Conservation (phyloP, 2,888 invertebrate genomes). For the Acanthoscelides obtectus region DNA sequence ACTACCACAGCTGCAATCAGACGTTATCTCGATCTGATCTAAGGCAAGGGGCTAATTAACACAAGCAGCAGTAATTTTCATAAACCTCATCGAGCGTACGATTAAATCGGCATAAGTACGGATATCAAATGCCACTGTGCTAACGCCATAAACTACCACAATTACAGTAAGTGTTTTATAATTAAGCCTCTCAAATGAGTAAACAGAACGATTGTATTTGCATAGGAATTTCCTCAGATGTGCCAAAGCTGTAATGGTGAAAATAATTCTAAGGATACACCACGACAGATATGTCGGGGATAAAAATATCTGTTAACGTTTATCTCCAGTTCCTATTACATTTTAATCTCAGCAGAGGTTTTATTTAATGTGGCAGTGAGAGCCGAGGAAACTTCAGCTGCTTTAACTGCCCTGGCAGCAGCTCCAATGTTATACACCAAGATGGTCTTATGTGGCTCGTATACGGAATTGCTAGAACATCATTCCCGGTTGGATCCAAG, state of each 20-base stretch:
- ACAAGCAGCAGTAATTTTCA: neutral
- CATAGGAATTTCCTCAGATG: constrained; percentile 4
- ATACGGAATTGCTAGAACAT: neutral
- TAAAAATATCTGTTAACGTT: neutral
- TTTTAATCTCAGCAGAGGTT: neutral
- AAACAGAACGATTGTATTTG: constrained; percentile 9
- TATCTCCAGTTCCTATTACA: neutral
- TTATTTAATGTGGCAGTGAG: neutral
- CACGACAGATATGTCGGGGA: neutral
- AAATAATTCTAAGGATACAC: neutral
- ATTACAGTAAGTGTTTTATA: neutral
- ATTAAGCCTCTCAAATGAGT: constrained; percentile 1
- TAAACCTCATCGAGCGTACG: neutral
- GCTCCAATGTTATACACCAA: neutral
- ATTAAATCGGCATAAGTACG: neutral
- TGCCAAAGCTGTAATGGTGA: neutral
- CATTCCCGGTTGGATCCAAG: neutral
- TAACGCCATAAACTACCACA: neutral
- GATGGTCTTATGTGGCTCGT: neutral
- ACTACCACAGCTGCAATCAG: neutral
- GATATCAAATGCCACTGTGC: neutral
- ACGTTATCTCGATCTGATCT: neutral
- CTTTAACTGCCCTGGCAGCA: neutral
- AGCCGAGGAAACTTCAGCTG: neutral
- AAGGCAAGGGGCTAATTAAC: neutral